Base-by-base conservation (phyloP, 1,140 invertebrate species). In the Anoplophora glabripennis region DNA sequence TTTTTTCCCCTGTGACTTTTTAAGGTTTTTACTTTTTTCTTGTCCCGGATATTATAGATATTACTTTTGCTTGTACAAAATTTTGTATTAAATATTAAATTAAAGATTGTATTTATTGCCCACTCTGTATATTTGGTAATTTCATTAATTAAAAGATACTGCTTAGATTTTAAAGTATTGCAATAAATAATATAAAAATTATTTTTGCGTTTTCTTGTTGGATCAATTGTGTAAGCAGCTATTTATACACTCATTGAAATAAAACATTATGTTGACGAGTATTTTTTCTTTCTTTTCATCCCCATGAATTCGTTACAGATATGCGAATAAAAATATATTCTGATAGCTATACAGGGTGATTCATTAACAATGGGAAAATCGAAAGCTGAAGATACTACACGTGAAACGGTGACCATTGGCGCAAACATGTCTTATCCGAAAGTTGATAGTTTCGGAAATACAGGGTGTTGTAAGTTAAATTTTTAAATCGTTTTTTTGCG, bases 91-190 rank as follows among this genome's bases (percentile, higher is more conserved):
- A 65, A 62, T 61, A 52, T 36, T 55, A 38, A 54, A 28, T 28
- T 28, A 28, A 40, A 53, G 17, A 57, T 59, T 65, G 59, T 65
- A 65, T 65, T 65, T 65, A 61, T 65, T 65, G 59, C 59, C 44
- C 38, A 61, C 45, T 60, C 40, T 65, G 63, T 65, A 65, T 65
- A 65, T 65, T 65, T 61, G 53, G 48, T 64, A 38, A 54, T 40
- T 54, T 52, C 48, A 52, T 53, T 64, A 34, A 34, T 42, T 51
- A 60, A 46, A 61, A 47, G 44, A 61, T 59, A 42, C 46, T 55
- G 63, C 63, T 61, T 65, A 65, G 57, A 34, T 41, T 40, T 54
- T 60, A 58, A 64, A 65, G 53, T 65, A 65, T 53, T 57, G 63
- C 63, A 65, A 65, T 65, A 65, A 65, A 61, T 61, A 59, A 44